Percentiles rank a stretch among this genome's conserved stretches.
Evolutionary conservation across 2,888 invertebrate species (phyloP).

Genomic region (Watsonalla cultraria): DNA sequence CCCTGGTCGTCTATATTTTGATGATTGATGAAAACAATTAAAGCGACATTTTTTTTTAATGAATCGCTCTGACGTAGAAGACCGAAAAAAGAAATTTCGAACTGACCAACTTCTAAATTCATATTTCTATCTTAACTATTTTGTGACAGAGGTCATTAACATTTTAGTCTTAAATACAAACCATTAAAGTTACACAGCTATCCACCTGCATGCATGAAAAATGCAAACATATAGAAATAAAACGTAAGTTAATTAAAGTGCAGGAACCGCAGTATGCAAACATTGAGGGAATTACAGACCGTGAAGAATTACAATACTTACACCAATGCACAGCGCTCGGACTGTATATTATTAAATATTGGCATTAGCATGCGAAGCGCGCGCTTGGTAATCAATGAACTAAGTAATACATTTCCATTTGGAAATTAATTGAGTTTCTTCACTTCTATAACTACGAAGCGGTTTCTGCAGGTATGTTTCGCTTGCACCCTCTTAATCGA

Average conservation of each 20-base stretch:
- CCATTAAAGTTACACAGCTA: background rate
- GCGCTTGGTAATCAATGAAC: conserved; percentile 11
- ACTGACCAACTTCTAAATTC: too few species aligned
- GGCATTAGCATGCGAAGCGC: conserved; percentile 12
- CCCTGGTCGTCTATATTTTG: too few species aligned
- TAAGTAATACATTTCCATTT: background rate
- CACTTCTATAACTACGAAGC: too few species aligned
- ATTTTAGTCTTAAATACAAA: too few species aligned
- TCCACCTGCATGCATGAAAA: background rate
- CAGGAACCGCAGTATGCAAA: background rate
- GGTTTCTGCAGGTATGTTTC: too few species aligned
- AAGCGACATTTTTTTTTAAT: too few species aligned
- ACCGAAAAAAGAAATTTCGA: too few species aligned
- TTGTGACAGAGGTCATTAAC: too few species aligned
- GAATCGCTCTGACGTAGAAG: too few species aligned
- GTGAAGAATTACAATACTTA: conserved; percentile 25
- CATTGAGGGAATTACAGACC: conserved; percentile 5
- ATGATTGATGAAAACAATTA: too few species aligned
- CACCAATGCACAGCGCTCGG: conserved; percentile 13
- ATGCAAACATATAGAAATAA: conserved; percentile 11
- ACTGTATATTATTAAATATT: conserved; percentile 16
- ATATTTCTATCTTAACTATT: too few species aligned
- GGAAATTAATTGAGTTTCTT: background rate
- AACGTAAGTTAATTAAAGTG: conserved; percentile 23
- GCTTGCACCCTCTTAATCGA: too few species aligned